These are phyloP conservation scores for Mustelus asterias DNA, from an alignment of 2,113 vertebrate genomes.

Conservation along the genomic window DNA sequence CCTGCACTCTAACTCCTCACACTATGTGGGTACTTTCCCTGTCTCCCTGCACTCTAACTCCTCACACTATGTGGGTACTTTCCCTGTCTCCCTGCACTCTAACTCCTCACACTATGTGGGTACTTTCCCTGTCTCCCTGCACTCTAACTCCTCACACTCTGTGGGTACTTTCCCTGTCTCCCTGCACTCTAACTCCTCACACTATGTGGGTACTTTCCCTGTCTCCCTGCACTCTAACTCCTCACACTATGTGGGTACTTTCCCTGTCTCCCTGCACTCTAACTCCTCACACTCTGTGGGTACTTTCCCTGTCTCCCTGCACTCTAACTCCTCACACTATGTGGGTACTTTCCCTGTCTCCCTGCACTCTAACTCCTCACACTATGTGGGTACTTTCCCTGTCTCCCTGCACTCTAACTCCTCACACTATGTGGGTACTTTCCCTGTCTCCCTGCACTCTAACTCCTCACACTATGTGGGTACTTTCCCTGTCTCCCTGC, in stretches of 20 bases:
- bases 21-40: neutral
- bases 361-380: neutral
- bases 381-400: neutral
- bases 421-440: neutral
- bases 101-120: too few species aligned
- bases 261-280: neutral
- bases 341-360: neutral
- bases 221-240: neutral
- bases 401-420: neutral
- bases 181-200: neutral
- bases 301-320: neutral
- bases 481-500: neutral
- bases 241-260: neutral
- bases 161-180: neutral
- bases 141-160: neutral
- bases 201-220: neutral
- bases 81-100: neutral
- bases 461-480: too few species aligned
- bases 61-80: neutral
- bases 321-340: neutral
- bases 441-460: neutral
- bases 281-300: too few species aligned
- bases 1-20: neutral
- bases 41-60: neutral
- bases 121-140: neutral